Base-by-base conservation (phyloP, 2,888 invertebrate species). In the Leucophenga montana region DNA sequence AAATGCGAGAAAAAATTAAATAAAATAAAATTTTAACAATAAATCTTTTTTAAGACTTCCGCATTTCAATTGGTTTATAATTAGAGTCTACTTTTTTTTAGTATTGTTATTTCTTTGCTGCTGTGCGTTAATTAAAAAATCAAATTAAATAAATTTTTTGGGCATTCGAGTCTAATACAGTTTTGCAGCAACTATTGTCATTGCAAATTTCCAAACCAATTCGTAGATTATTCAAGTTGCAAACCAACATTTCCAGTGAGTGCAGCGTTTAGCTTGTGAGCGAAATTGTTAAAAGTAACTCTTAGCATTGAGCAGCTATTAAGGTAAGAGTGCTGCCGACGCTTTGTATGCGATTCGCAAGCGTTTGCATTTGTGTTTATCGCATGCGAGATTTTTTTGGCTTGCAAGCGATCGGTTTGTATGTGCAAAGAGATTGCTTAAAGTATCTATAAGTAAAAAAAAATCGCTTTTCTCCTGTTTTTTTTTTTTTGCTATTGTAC, bases 41-140 rank as follows among this genome's bases (percentile, higher is more conserved):
- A 82, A 82, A 82, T 81, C 76, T 80, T 74, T 73, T 6, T 65
- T 20, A 33, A 73, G 69, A 75, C 79, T 81, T 81, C 81, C 81
- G 81, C 81, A 74, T 80, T 78, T 79, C 76, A 74, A 79, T 77
- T 75, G 72, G 27, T 68, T 57, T 68, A 62, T 70, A 65, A 70
- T 70, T 70, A 66, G 46, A 50, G 39, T 53, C 39, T 33, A 39
- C 44, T n/a, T 53, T 4, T 39, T 59, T 46, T 14, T 22, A 31
- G 54, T 62, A 8, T 33, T 18, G n/a, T 59, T 18, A 62, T 44
- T 46, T 46, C 3, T 46, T 46, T 13, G n/a, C n/a, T n/a, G n/a
- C n/a, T 46, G 46, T 50, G 50, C 50, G 18, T 50, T 50, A 4
- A 18, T 18, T 48, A 6, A 48, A 13, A 13, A 13, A 6, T 48